Base-by-base conservation (phyloP, 2,888 invertebrate species). In the Melinaea marsaeus region DNA sequence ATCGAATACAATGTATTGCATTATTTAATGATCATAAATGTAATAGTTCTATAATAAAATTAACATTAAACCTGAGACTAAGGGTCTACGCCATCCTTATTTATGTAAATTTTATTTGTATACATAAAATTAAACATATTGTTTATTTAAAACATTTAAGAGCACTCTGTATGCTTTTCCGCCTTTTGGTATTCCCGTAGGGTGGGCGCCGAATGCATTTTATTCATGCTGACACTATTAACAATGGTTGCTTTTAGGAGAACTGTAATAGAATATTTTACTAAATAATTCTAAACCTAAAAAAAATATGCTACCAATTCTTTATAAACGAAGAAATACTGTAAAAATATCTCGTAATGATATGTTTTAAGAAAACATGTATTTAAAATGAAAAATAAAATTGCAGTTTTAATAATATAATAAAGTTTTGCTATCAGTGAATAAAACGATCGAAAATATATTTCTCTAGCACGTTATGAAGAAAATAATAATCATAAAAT, bases 191-290 rank as follows among this genome's bases (percentile, higher is more conserved):
- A 72, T 74, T 73, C 75, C 76, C 75, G 60, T 66, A 73, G 78
- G 77, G 72, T 65, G 67, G 66, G 60, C 65, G 63, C 74, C 63
- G 72, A 80, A 77, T 80, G 78, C 74, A 77, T 77, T 79, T 75
- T 75, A 73, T 77, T 76, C 74, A 77, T 78, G 79, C 76, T 78
- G 79, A 80, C 79, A 75, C 72, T 70, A 72, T 78, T 77, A 75
- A 71, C 67, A 71, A 66, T 72, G 68, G 73, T 75, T 72, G 67
- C 71, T 71, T 75, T 72, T 71, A 71, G 69, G 68, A 71, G 66
- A 68, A 63, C 63, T 59, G 62, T 76, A 77, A 72, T 74, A 73
- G 69, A 76, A 70, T 64, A 83, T 83, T 80, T 22, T 42, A 32
- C 7, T 32, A 32, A 4, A 3, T 51, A 5, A 32, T 48, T 22